Evolutionary conservation across 2,888 invertebrate species (phyloP), one percentile per base, ranked within the genome.

Genomic region (Dolichopus griseipennis): DNA sequence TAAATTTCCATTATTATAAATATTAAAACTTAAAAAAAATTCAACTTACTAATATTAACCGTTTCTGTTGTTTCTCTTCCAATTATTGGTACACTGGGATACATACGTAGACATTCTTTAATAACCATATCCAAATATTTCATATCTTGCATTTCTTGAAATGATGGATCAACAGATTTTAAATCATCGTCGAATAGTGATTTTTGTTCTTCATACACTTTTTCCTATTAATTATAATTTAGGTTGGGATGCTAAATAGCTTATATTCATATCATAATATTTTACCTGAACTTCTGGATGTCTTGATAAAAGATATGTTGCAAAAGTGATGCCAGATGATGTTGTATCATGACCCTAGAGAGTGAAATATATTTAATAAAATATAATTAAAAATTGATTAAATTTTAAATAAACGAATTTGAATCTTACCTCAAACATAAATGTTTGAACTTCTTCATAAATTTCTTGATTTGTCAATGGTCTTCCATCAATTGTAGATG

Each of bases 271-370:
- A n/a, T 27, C 27, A 27, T 61, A 61, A 20, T 61, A 2, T 21
- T 21, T 62, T 66, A 82, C 79, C 74, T 86, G 86, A 4, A 84
- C 74, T 33, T 83, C 81, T 5, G 83, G 77, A 72, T 84, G 78
- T 62, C 83, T 82, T 0, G 86, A 84, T 2, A 86, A 76, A 33
- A 83, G 82, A 72, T 82, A 83, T 0, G 86, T 76, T 0, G 82
- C 76, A 74, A 84, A 86, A 5, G 82, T 81, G 43, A 86, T 80
- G 1, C 84, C 85, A 0, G 86, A 84, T 0, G 85, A 83, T 0
- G 85, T 84, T 0, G 86, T 85, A 73, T 86, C 84, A 71, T 85
- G 85, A 2, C 85, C 85, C 85, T 85, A 70, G 22, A 70, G 22
- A 75, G 1, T 8, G 2, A 62, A 66, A 15, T 27, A 27, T 18